Conservation (phyloP, 2,113 vertebrate species). For the Tor tambroides region DNA sequence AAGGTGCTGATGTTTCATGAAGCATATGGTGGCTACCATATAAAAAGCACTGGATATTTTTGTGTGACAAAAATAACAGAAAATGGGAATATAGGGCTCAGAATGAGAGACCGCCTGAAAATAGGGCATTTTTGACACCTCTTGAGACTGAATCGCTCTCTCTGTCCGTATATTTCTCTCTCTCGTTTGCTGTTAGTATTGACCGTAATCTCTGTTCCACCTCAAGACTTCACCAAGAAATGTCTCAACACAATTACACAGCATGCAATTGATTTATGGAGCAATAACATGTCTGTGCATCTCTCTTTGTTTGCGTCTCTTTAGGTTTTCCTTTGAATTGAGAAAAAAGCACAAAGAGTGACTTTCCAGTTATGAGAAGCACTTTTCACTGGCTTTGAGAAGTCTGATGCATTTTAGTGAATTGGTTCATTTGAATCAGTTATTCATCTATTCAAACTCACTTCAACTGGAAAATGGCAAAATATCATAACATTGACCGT, state of each 20-base stretch:
- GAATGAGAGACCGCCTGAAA: conserved; percentile 5
- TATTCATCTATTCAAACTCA: neutral
- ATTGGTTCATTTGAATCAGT: neutral
- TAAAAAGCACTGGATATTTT: neutral
- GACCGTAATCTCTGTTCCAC: neutral
- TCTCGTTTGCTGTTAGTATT: neutral
- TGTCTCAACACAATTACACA: neutral
- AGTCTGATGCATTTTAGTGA: neutral
- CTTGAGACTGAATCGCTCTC: conserved; percentile 7
- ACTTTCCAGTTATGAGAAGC: neutral
- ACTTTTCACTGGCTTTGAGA: neutral
- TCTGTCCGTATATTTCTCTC: neutral
- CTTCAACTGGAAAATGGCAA: neutral
- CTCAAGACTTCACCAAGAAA: conserved; percentile 2
- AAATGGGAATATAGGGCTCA: conserved; percentile 17
- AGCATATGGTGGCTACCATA: neutral
- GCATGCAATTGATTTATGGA: conserved; percentile 18
- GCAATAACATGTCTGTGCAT: neutral
- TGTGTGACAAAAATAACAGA: neutral
- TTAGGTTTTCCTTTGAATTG: neutral
- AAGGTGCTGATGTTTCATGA: neutral
- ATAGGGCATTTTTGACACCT: neutral
- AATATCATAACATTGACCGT: neutral
- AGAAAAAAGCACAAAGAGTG: neutral
- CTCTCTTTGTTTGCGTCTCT: neutral